A percentile compares a stretch with the other conserved stretches of the same genome.
Conservation (phyloP, 2,113 vertebrate genomes). For the Patagioenas fasciata region DNA sequence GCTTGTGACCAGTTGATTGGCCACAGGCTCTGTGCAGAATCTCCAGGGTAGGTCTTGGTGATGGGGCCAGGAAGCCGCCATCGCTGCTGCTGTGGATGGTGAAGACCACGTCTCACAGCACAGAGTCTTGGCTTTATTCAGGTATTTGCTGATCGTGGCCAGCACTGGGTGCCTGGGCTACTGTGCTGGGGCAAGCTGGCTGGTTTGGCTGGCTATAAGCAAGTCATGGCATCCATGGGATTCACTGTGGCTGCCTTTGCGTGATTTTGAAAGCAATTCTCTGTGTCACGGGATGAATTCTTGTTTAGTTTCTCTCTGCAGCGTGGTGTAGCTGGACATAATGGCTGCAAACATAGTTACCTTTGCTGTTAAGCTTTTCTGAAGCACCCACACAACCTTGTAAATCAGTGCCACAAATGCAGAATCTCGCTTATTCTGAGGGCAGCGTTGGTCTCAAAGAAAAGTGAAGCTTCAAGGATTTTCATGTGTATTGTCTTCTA, state of each 20-base stretch:
- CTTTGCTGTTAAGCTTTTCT: not conserved
- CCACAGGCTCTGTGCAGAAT: not conserved
- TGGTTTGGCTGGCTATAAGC: not conserved
- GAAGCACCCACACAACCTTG: not conserved
- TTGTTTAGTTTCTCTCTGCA: not conserved
- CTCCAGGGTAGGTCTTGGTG: not conserved
- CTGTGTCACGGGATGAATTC: not conserved
- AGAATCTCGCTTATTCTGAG: not conserved
- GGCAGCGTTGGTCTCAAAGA: not conserved
- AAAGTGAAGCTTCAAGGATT: not conserved
- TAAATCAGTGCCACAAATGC: not conserved
- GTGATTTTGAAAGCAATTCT: not conserved
- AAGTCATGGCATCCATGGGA: not conserved
- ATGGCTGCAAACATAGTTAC: not conserved
- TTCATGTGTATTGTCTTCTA: not conserved
- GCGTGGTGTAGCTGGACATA: not conserved
- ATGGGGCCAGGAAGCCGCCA: constrained; percentile 7
- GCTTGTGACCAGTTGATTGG: not conserved
- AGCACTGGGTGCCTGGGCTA: not conserved
- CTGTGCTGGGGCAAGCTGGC: not conserved
- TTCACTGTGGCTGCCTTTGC: not conserved
- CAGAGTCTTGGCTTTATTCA: constrained; percentile 5
- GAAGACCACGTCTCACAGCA: not conserved
- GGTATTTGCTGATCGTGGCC: not conserved
- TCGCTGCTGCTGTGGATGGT: not conserved